Base-by-base conservation (phyloP, 1,140 invertebrate genomes). In the Marisa cornuarietis region DNA sequence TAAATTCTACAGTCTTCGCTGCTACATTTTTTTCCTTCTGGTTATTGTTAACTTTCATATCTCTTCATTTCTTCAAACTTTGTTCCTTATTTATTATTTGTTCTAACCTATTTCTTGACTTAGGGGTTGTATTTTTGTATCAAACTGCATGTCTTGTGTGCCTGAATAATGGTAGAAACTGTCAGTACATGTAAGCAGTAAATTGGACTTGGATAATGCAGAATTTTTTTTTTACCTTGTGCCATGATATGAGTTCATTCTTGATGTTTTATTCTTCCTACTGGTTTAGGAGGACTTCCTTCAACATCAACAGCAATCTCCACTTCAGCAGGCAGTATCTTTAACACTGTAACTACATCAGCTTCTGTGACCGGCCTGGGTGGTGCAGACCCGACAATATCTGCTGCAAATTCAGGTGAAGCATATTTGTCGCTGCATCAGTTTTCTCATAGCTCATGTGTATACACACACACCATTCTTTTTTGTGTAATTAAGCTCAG, bases 381-480 rank as follows among this genome's bases (percentile, higher is more conserved):
- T 66, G 73, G 68, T 26, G 63, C 81, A 13, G 49, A 81, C 49
- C 77, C 90, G 51, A 83, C 90, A 26, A 79, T 87, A 62, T 87
- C 92, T 8, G 91, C 90, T 81, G 88, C 89, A 84, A 94, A 94
- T 13, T 89, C 95, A 7, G 94, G 94, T 10, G 94, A 94, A 22
- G 89, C 94, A 58, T 93, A 94, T 83, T 92, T 93, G 58, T 91
- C 93, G 24, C 90, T 92, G 31, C n/a, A n/a, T n/a, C n/a, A n/a
- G n/a, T n/a, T n/a, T n/a, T n/a, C n/a, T n/a, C n/a, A n/a, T n/a
- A n/a, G n/a, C n/a, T n/a, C n/a, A 74, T 26, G 51, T 74, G 31
- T 10, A 26, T 9, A 54, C 9, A 26, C n/a, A 18, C 14, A 13
- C n/a, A 61, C 49, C 6, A 13, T 76, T 52, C 49, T 42, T 65